Evolutionary conservation across 2,888 invertebrate genomes (phyloP).

Genomic region (Halictus ligatus): DNA sequence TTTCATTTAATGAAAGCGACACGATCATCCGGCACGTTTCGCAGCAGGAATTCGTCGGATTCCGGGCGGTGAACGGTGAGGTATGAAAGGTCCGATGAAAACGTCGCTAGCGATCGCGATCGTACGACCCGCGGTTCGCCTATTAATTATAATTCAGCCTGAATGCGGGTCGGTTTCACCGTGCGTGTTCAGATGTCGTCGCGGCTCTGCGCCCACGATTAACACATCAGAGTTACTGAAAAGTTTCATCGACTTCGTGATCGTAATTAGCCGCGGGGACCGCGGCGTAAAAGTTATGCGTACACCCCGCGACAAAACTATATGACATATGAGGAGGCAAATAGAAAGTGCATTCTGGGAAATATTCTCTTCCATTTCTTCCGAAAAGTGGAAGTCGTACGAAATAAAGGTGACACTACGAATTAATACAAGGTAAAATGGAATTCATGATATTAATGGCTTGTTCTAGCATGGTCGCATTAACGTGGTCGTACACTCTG

Average conservation of each 20-base stretch:
- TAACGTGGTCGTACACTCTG: too few species aligned
- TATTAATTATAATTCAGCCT: slow-evolving; percentile 45
- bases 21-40: neutral
- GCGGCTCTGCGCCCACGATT: slow-evolving; percentile 14
- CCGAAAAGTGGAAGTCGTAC: too few species aligned
- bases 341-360: too few species aligned
- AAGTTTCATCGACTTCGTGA: slow-evolving; percentile 47
- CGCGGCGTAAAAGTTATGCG: slow-evolving; percentile 15
- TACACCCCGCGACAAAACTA: neutral
- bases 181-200: slow-evolving; percentile 35
- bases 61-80: neutral
- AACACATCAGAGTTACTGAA: slow-evolving; percentile 47
- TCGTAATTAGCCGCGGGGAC: slow-evolving; percentile 20
- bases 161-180: slow-evolving; percentile 1
- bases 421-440: too few species aligned
- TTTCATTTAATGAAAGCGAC: slow-evolving; percentile 1
- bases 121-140: slow-evolving; percentile 14
- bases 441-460: too few species aligned
- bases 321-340: too few species aligned
- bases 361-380: too few species aligned
- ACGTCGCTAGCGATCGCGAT: neutral
- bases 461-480: too few species aligned
- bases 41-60: slow-evolving; percentile 2
- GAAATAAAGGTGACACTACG: too few species aligned
- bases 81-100: slow-evolving; percentile 20